These are phyloP conservation scores for Colossoma macropomum DNA, from an alignment of 2,113 vertebrate species.

Conservation along the genomic window DNA sequence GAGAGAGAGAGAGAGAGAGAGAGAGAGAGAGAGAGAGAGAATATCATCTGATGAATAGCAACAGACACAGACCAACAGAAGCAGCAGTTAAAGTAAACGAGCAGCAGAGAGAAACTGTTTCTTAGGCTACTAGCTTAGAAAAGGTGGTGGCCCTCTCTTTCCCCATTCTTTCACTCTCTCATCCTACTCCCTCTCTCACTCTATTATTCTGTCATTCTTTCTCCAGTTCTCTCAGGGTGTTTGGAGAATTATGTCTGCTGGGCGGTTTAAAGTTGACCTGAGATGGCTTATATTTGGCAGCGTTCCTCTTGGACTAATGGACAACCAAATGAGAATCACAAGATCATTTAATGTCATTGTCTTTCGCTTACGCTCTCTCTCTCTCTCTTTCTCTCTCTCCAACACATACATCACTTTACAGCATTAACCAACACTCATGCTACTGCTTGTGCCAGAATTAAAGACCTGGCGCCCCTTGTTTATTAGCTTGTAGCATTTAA, in stretches of 20 bases:
- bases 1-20: neutral
- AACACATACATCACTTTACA: too few species aligned
- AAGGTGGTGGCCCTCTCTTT: neutral
- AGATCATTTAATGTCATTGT: neutral
- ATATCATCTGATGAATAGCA: neutral
- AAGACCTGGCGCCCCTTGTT: constrained; percentile 13
- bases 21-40: constrained; percentile 2
- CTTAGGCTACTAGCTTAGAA: neutral
- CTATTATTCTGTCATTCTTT: neutral
- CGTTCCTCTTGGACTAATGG: neutral
- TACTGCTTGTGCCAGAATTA: neutral
- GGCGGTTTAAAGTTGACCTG: neutral
- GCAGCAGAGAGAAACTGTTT: neutral
- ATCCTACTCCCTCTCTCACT: neutral
- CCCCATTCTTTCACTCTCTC: neutral
- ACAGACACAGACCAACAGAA: neutral
- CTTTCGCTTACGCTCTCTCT: neutral
- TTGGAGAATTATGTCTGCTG: neutral
- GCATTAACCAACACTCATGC: too few species aligned
- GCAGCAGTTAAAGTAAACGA: constrained; percentile 12
- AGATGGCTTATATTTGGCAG: neutral
- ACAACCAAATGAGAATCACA: neutral
- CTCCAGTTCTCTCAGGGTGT: neutral
- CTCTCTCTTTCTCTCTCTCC: neutral
- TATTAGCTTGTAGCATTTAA: constrained; percentile 9